Percentiles rank a stretch among this genome's conserved stretches.
These are phyloP conservation scores for Leptinotarsa juncta DNA, from an alignment of 2,888 invertebrate species.

Conservation along the genomic window DNA sequence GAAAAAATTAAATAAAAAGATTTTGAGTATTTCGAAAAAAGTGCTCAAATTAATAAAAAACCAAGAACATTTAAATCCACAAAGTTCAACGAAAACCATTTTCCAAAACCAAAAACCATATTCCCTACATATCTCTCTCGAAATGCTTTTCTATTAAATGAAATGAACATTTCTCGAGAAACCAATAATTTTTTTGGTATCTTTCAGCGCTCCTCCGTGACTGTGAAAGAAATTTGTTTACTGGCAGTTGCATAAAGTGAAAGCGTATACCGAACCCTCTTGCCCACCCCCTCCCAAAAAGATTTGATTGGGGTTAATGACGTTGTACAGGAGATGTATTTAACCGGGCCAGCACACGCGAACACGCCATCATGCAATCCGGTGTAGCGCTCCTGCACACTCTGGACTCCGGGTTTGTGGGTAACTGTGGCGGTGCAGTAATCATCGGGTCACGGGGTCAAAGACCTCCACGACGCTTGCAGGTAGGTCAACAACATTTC, in stretches of 20 bases:
- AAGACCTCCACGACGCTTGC: slow-evolving; percentile 54
- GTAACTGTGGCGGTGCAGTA: slow-evolving; percentile 56
- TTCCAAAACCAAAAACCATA: no score
- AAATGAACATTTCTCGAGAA: no score
- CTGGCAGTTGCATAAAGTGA: no score
- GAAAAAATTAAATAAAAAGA: no score
- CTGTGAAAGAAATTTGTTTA: no score
- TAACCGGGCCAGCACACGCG: slow-evolving; percentile 27
- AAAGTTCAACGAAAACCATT: no score
- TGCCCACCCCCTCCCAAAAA: not conserved
- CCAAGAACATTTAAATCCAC: no score
- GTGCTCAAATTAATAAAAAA: no score
- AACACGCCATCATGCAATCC: slow-evolving; percentile 24
- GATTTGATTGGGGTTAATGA: slow-evolving; percentile 37
- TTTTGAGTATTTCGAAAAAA: no score
- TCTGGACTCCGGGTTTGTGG: slow-evolving; percentile 47
- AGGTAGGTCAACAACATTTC: slow-evolving; percentile 58
- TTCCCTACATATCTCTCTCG: no score
- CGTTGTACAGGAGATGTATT: slow-evolving; percentile 31
- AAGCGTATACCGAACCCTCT: slow-evolving; percentile 1
- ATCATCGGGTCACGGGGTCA: slow-evolving; percentile 57
- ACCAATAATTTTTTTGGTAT: no score
- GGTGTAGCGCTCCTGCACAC: slow-evolving; percentile 20
- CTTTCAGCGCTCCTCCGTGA: no score
- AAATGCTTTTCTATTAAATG: not conserved